Base-by-base conservation (phyloP, 2,113 vertebrate species). In the Pleuronectes platessa region DNA sequence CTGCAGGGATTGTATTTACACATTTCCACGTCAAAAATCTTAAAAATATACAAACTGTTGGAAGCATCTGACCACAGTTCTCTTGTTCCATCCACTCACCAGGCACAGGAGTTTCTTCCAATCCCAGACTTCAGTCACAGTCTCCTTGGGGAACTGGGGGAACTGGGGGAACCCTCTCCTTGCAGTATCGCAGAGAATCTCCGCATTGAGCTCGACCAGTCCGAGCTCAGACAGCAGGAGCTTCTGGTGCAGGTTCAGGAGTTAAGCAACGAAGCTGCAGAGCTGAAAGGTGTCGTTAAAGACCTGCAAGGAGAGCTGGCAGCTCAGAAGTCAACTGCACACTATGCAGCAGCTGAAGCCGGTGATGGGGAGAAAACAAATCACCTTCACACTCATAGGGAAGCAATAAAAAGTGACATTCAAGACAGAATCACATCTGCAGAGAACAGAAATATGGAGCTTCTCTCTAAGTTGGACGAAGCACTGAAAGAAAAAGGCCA, bases 131-230 rank as follows among this genome's bases (percentile, higher is more conserved):
- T 93, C 61, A 94, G 90, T 72, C 95, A 86, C 67, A 92, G 94
- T 71, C 66, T 97, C 12, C 94, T 94, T 13, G 92, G 59, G 1
- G 96, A 97, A 66, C 92, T 88, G 10, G 89, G 74, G 3, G 92
- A 94, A 54, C 65, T 88, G 8, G 90, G 71, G 7, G 92, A 94
- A 56, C 65, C 90, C 2, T 86, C 92, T 40, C 37, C 94, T 0
- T 91, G 94, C 80, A 96, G 93, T 61, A 85, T 94, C 5, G 94
- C 95, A 0, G 97, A 98, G 14, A 96, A 96, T 83, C 94, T 98
- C 87, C 96, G 94, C 60, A 79, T 96, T 35, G 96, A 97, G 72
- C 96, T 98, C 9, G 96, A 98, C 86, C 96, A 95, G 61, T 94
- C 96, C 8, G 96, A 99, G 76, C 84, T 97, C 73, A 95, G 83